phyloP scores from a whole-genome alignment of 2,797 vertebrate species.

The Microhierax caerulescens region DNA sequence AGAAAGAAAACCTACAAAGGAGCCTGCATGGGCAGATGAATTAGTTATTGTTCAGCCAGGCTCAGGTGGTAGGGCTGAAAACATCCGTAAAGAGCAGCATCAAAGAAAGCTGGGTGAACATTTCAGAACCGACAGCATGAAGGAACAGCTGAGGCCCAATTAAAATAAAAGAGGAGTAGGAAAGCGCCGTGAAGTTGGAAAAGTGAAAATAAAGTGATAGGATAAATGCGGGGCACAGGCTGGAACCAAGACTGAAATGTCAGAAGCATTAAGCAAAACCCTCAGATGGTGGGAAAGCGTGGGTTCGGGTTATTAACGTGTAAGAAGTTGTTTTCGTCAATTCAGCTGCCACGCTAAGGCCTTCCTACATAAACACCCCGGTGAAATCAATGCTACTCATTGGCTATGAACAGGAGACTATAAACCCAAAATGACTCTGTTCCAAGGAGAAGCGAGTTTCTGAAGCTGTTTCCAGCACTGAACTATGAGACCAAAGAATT shows the following conservation, averaged over 20 bases:
- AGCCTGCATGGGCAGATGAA: slow-evolving; percentile 7
- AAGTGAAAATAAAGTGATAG: not conserved
- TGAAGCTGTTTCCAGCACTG: not conserved
- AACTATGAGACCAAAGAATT: not conserved
- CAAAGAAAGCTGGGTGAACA: slow-evolving; percentile 35
- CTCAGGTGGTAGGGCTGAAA: not conserved
- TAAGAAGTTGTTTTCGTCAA: not conserved
- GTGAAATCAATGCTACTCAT: not conserved
- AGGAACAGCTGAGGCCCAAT: slow-evolving; percentile 25
- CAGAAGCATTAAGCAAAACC: not conserved
- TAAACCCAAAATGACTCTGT: not conserved
- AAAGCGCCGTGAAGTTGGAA: not conserved
- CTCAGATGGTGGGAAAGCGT: not conserved
- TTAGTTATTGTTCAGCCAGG: slow-evolving; percentile 33
- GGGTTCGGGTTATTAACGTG: not conserved
- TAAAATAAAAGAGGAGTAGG: not conserved
- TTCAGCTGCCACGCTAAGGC: not conserved
- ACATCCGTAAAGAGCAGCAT: not conserved
- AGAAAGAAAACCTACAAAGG: slow-evolving; percentile 21
- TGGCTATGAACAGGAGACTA: not conserved
- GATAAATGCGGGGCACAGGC: not conserved
- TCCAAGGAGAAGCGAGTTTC: not conserved
- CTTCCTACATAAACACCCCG: not conserved
- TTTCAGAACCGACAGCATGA: slow-evolving; percentile 43
- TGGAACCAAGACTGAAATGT: not conserved